Percentiles rank a stretch among this genome's conserved stretches.
phyloP scores from a whole-genome alignment of 2,797 vertebrate species.

The Mareca penelope region DNA sequence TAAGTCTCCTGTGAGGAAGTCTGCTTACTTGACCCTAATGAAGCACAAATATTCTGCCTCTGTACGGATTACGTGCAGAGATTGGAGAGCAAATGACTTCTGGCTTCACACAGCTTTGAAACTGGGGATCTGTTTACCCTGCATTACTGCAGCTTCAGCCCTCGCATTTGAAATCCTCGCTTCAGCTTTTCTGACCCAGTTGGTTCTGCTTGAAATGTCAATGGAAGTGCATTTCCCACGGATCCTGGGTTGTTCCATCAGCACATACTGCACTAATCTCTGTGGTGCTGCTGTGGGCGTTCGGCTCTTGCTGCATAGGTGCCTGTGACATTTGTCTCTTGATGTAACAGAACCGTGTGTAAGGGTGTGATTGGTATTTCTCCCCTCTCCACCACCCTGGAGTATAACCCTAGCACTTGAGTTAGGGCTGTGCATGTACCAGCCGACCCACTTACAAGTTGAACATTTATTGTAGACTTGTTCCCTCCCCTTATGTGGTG shows the following conservation, averaged over 20 bases:
- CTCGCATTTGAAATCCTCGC: neutral
- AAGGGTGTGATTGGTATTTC: neutral
- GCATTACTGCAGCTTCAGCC: conserved; percentile 1
- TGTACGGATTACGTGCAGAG: neutral
- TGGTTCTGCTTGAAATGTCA: conserved; percentile 5
- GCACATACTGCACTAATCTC: neutral
- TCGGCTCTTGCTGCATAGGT: neutral
- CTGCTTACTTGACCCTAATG: neutral
- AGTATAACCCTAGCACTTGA: neutral
- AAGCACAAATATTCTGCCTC: neutral
- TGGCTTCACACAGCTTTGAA: neutral
- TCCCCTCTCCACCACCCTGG: neutral
- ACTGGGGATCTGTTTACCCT: neutral
- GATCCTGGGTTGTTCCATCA: neutral
- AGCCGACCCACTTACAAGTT: neutral
- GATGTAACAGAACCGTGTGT: neutral
- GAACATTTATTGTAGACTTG: neutral
- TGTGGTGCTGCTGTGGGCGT: neutral
- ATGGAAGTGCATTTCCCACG: neutral
- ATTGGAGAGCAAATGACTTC: neutral
- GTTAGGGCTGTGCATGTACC: neutral
- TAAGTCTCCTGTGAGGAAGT: neutral
- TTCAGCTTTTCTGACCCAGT: neutral
- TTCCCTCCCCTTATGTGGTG: neutral
- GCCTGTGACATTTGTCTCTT: neutral